Evolutionary conservation across 2,888 invertebrate genomes (phyloP), one percentile per base, ranked within the genome.

Genomic region (Meteorus colon): DNA sequence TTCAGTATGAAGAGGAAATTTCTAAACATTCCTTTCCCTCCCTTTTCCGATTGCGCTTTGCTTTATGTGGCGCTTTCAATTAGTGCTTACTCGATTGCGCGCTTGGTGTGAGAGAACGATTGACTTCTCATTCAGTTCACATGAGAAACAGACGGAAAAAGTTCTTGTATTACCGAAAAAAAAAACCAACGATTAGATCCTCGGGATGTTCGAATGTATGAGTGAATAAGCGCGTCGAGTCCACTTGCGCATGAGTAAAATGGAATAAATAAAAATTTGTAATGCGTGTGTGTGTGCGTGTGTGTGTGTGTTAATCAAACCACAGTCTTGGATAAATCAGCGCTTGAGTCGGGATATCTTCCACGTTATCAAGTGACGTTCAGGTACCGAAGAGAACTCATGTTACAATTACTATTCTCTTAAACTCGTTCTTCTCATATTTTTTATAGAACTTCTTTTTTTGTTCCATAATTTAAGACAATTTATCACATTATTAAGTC

Each of bases 191-290:
- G 66, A 37, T 6, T 48, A 51, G 14, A 62, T 77, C 74, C 79
- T 34, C 65, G 73, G 75, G 45, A 68, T 84, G 79, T 81, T 16
- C 81, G 79, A 79, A 77, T 79, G 78, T 76, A 73, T 79, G 84
- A 83, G 77, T 81, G 84, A 81, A 80, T 81, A 77, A 78, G 81
- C 79, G 82, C 81, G 83, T 81, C 78, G 78, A 81, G 81, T 84
- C 86, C 86, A 86, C 66, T 83, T 82, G 86, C 86, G 87, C 87
- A 87, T 87, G 87, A 80, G 84, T 86, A 86, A 83, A 82, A 81
- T 66, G 4, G 31, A 14, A 48, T 70, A 72, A 45, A 62, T 29
- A 48, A 62, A 41, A 48, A 24, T 65, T 65, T 80, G 82, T 84
- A 81, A 82, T 80, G 80, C 84, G 79, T 83, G 81, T 85, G 82